Base-by-base conservation (phyloP, 2,113 vertebrate species). In the Girardinichthys multiradiatus region DNA sequence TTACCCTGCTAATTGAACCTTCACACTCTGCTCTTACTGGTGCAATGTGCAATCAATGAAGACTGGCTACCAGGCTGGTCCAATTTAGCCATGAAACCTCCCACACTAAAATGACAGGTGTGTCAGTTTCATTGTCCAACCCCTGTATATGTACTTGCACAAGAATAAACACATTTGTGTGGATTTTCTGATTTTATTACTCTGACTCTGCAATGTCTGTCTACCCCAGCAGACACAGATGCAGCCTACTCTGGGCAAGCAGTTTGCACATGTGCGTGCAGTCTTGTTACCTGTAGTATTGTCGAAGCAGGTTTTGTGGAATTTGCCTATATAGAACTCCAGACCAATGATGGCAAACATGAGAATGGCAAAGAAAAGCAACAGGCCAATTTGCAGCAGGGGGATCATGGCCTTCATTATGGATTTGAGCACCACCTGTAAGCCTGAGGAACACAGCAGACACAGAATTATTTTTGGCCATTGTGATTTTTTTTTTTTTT, bases 351-450 rank as follows among this genome's bases (percentile, higher is more conserved):
- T 98, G 90, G 96, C 97, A 71, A 98, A 98, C 95, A 98, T 97
- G 92, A 98, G 96, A 90, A 98, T 98, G 80, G 96, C 96, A 70
- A 97, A 97, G 92, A 98, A 98, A 70, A 98, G 95, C 83, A 98
- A 95, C 88, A 98, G 93, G 86, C 97, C 96, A 29, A 98, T 98
- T 92, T 98, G 97, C 82, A 98, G 96, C 90, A 98, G 92, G 37
- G 96, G 97, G 75, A 98, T 97, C 96, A 98, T 98, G 78, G 97
- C 97, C 93, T 98, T 98, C 97, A 98, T 98, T 92, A 98, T 98
- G 48, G 97, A 98, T 89, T 98, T 98, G 78, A 98, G 95, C 87
- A 98, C 97, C 80, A 98, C 97, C 95, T 98, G 97, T 93, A 98
- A 94, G 94, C 97, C 96, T 98, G 86, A 61, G 89, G 61, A 54